Evolutionary conservation across 2,888 invertebrate genomes (phyloP).

Genomic region (Trichogramma dendrolimi): DNA sequence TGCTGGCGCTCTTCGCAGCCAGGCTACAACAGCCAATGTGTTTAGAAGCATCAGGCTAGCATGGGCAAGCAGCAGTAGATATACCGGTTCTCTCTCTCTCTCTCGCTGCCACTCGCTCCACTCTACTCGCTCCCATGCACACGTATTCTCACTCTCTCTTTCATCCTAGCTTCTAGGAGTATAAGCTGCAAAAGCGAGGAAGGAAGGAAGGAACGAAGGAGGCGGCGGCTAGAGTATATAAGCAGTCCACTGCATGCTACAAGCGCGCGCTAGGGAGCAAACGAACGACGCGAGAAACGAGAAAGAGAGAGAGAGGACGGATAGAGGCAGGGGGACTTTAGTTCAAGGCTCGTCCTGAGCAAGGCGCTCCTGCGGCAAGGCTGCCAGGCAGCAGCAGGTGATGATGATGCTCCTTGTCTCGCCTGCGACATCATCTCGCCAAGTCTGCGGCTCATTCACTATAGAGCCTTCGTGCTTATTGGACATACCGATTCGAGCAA

Average conservation of each 20-base stretch:
- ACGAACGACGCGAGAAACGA: neutral
- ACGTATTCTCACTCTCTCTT: too few relatives aligned
- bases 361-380: neutral
- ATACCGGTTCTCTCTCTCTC: neutral
- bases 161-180: too few relatives aligned
- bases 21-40: slow-evolving; percentile 38
- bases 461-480: too few relatives aligned
- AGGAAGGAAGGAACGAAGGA: slow-evolving; percentile 27
- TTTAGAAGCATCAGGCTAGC: slow-evolving; percentile 47
- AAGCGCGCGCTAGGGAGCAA: too few relatives aligned
- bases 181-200: neutral
- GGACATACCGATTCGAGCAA: too few relatives aligned
- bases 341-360: neutral
- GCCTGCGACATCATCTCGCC: slow-evolving; percentile 2
- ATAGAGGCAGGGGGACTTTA: neutral
- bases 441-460: too few relatives aligned
- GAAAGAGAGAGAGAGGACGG: neutral
- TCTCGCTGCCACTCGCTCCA: too few relatives aligned
- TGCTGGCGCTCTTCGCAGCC: neutral
- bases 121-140: too few relatives aligned
- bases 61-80: slow-evolving; percentile 36
- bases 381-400: neutral
- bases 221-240: slow-evolving; percentile 13
- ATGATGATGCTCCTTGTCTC: neutral
- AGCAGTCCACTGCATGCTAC: slow-evolving; percentile 6